A percentile compares a stretch with the other conserved stretches of the same genome.
These are phyloP conservation scores for Palythoa grandiflora DNA, from an alignment of 92 coral and sea anemone genomes.

Conservation along the genomic window DNA sequence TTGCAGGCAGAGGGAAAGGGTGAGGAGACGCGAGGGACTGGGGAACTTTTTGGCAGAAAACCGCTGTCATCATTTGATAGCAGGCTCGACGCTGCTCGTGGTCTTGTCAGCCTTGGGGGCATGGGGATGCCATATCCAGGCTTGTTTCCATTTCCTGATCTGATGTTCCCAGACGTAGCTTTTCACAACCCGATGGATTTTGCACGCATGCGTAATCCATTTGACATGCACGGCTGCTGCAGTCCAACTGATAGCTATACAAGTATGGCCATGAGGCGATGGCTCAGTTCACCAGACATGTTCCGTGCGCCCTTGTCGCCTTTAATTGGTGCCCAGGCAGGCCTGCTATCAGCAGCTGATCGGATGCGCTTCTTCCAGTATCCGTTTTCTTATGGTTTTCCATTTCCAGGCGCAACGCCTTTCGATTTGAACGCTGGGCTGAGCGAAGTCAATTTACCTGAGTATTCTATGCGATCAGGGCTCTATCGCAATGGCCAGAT, in stretches of 20 bases:
- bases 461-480: constrained; percentile 39
- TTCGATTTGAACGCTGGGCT: constrained; percentile 76
- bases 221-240: constrained; percentile 84
- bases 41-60: constrained; percentile 64
- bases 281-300: constrained; percentile 86
- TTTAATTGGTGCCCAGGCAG: constrained; percentile 79
- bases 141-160: constrained; percentile 81
- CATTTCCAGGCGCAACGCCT: constrained; percentile 75
- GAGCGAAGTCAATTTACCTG: constrained; percentile 75
- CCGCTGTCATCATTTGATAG: constrained; percentile 72
- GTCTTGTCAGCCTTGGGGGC: constrained; percentile 85
- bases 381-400: constrained; percentile 77
- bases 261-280: constrained; percentile 88
- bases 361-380: constrained; percentile 84
- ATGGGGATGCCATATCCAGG: constrained; percentile 81
- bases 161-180: constrained; percentile 90
- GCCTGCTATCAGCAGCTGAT: constrained; percentile 81
- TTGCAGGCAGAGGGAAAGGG: constrained; percentile 77
- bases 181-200: constrained; percentile 75
- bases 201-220: constrained; percentile 67
- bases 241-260: constrained; percentile 70
- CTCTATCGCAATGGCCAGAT: constrained; percentile 61
- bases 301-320: constrained; percentile 82
- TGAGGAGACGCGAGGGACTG: constrained; percentile 61
- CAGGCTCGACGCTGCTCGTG: constrained; percentile 92